A percentile compares a stretch with the other conserved stretches of the same genome.
Evolutionary conservation across 2,888 invertebrate species (phyloP).

Genomic region (Emesis russula): DNA sequence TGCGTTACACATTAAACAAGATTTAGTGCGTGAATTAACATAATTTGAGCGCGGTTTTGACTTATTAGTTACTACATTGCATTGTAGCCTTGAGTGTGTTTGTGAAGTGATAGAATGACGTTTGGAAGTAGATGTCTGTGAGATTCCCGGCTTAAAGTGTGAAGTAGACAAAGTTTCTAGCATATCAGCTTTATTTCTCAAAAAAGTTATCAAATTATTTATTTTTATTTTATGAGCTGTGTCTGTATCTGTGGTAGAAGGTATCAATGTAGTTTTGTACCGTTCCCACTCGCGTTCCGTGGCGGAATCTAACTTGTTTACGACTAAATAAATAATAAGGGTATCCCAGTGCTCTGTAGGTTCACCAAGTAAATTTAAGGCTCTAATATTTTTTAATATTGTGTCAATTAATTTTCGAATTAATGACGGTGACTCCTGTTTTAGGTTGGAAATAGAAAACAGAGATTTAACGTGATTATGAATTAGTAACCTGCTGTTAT

Average conservation of each 20-base stretch:
- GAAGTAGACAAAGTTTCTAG: slow-evolving; percentile 31
- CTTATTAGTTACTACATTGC: slow-evolving; percentile 2
- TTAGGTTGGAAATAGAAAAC: slow-evolving; percentile 55
- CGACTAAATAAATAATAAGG: slow-evolving; percentile 66
- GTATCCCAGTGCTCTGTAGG: slow-evolving; percentile 69
- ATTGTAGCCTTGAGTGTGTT: background rate
- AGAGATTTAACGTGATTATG: slow-evolving; percentile 34
- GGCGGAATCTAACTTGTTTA: slow-evolving; percentile 75
- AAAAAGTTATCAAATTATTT: slow-evolving; percentile 38
- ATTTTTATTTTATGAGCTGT: slow-evolving; percentile 17
- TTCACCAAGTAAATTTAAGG: slow-evolving; percentile 67
- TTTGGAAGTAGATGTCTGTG: background rate
- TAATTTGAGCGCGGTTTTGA: background rate
- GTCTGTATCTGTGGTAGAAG: slow-evolving; percentile 5
- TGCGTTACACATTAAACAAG: slow-evolving; percentile 14
- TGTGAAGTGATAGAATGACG: background rate
- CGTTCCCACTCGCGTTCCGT: slow-evolving; percentile 77
- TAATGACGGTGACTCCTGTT: slow-evolving; percentile 59
- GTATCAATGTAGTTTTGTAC: slow-evolving; percentile 34
- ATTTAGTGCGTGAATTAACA: background rate
- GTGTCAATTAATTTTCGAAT: slow-evolving; percentile 72
- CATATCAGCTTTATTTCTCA: slow-evolving; percentile 44
- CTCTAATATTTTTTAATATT: slow-evolving; percentile 69
- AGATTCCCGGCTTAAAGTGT: slow-evolving; percentile 3
- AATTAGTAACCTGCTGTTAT: slow-evolving; percentile 55